Percentiles rank a stretch among this genome's conserved stretches.
These are phyloP conservation scores for Percopsis transmontana DNA, from an alignment of 2,113 vertebrate species.

Conservation along the genomic window DNA sequence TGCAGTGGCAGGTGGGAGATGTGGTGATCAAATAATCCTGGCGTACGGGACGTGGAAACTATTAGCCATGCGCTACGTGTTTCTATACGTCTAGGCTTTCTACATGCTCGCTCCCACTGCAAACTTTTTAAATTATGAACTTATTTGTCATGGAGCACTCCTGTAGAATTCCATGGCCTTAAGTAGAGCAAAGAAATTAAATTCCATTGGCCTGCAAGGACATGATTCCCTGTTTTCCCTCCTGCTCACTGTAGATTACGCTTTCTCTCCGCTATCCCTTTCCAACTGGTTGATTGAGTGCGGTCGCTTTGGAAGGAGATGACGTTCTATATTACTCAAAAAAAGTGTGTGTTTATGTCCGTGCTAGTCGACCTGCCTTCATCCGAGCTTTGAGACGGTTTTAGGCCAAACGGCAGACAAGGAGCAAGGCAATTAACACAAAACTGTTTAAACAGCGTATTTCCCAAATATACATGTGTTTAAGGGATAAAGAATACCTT, in stretches of 20 bases:
- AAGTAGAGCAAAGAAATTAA: constrained; percentile 53
- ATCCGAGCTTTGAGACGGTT: constrained; percentile 1
- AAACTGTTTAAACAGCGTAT: not conserved
- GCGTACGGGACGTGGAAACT: constrained; percentile 35
- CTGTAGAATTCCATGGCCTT: constrained; percentile 34
- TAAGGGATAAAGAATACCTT: not conserved
- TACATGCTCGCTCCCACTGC: not conserved
- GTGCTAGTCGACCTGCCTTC: constrained; percentile 8
- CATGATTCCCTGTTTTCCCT: constrained; percentile 49
- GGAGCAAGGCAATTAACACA: not conserved
- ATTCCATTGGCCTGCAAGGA: constrained; percentile 70
- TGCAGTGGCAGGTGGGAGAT: constrained; percentile 37
- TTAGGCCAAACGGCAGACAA: too few species aligned
- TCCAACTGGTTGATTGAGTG: constrained; percentile 39
- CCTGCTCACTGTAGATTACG: constrained; percentile 15
- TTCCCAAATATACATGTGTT: not conserved
- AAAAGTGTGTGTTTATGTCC: constrained; percentile 17
- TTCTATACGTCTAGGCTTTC: not conserved
- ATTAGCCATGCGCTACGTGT: constrained; percentile 4
- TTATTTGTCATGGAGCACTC: constrained; percentile 28
- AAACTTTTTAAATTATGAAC: not conserved
- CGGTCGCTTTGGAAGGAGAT: constrained; percentile 24
- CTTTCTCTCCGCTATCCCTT: constrained; percentile 25
- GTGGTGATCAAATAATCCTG: constrained; percentile 28
- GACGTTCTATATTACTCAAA: constrained; percentile 38